Evolutionary conservation across 1,140 invertebrate genomes (phyloP), one percentile per base, ranked within the genome.

Genomic region (Aleiodes sp.): DNA sequence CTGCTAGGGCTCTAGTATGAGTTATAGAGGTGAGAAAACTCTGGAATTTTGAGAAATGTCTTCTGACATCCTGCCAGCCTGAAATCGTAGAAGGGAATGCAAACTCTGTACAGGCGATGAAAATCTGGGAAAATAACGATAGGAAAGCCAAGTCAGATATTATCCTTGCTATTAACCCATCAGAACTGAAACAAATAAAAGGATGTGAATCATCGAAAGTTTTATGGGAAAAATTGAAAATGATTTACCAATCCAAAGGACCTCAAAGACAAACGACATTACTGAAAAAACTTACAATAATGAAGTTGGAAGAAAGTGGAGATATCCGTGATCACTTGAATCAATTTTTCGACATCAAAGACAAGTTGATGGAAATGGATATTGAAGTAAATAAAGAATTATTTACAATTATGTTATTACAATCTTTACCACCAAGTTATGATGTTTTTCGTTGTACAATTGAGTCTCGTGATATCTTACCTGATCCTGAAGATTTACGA

Each of bases 391-490:
- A 62, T 12, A 16, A n/a, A 8, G 16, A 62, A 35, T 62, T 62
- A 19, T 16, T 62, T 29, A 37, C 29, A 19, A 35, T 35, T 29
- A 62, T 62, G 60, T 14, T 62, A 16, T 16, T 33, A 2, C 37
- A 21, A 28, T 43, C 19, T 21, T 31, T 65, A 3, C 63, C 63
- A 19, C 0, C 64, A 1, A 52, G 16, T 21, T 78, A 56, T 26
- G 71, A 77, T 56, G 77, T 77, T 41, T 80, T 80, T 59, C 19
- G 76, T 46, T 71, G 76, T 62, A 77, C 78, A 6, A 76, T 78
- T 8, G 77, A 78, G 62, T 74, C 75, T 7, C 64, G 72, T 7
- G 43, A 66, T 10, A 31, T 24, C 10, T 26, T 70, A 2, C 69
- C 69, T 2, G 60, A 35, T 14, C 63, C 46, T 2, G 62, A 70